Conservation (phyloP, 1,140 invertebrate genomes). For the Rhopalosiphum padi region DNA sequence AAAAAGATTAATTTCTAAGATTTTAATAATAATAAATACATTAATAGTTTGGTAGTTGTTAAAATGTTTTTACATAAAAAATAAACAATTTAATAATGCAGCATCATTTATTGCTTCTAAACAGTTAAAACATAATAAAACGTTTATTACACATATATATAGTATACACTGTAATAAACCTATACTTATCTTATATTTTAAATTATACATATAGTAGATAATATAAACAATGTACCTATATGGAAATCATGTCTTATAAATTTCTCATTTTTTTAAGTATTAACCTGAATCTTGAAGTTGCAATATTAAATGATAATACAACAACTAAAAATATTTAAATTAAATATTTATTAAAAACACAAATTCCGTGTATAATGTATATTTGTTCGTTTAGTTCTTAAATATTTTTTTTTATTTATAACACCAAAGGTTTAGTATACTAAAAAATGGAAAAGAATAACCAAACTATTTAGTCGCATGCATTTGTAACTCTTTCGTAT, state of each 20-base stretch:
- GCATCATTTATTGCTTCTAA: neutral
- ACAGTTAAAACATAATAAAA: neutral
- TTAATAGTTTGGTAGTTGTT: neutral
- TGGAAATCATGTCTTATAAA: neutral
- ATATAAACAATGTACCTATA: neutral
- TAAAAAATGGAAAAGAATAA: neutral
- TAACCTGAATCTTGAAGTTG: neutral
- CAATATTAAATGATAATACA: neutral
- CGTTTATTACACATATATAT: neutral
- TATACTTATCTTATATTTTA: neutral
- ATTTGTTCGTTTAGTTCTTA: neutral
- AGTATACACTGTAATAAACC: neutral
- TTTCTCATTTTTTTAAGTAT: neutral
- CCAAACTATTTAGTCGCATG: neutral
- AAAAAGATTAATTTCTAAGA: neutral
- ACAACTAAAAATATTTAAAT: neutral
- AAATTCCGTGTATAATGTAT: neutral
- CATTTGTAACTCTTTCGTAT: conserved; percentile 35
- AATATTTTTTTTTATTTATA: neutral
- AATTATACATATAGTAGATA: neutral
- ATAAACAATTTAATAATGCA: neutral
- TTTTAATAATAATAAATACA: neutral
- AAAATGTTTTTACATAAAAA: neutral
- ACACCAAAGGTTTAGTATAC: neutral
- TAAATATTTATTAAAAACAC: neutral